Percentiles rank a stretch among this genome's conserved stretches.
Conservation (phyloP, 2,888 invertebrate genomes). For the Idaea biselata region DNA sequence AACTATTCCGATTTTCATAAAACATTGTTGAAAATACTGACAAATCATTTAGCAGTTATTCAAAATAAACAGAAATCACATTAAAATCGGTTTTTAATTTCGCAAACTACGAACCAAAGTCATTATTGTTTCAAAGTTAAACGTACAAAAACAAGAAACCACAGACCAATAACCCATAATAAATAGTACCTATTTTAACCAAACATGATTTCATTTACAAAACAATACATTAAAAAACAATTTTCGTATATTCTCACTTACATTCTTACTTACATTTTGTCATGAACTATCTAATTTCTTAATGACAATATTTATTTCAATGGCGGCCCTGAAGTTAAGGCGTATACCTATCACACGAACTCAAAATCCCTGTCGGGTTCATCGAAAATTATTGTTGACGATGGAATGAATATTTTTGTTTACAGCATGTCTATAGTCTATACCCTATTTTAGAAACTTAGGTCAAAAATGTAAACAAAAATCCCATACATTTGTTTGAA, state of each 20-base stretch:
- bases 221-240: not conserved
- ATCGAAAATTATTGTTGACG: no score
- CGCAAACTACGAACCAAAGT: not conserved
- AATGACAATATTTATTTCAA: not conserved
- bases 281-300: not conserved
- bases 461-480: no score
- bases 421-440: no score
- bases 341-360: not conserved
- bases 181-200: not conserved
- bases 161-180: not conserved
- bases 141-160: not conserved
- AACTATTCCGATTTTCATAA: no score
- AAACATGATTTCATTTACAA: not conserved
- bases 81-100: not conserved
- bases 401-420: no score
- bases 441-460: no score
- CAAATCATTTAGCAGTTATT: no score
- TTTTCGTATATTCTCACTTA: constrained; percentile 9
- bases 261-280: constrained; percentile 2
- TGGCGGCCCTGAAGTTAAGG: not conserved
- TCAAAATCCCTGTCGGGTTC: no score
- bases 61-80: not conserved
- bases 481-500: no score
- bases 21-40: not conserved
- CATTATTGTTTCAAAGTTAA: not conserved